A percentile compares a stretch with the other conserved stretches of the same genome.
These are phyloP conservation scores for Sandelia bainsii DNA, from an alignment of 2,797 vertebrate species.

Conservation along the genomic window DNA sequence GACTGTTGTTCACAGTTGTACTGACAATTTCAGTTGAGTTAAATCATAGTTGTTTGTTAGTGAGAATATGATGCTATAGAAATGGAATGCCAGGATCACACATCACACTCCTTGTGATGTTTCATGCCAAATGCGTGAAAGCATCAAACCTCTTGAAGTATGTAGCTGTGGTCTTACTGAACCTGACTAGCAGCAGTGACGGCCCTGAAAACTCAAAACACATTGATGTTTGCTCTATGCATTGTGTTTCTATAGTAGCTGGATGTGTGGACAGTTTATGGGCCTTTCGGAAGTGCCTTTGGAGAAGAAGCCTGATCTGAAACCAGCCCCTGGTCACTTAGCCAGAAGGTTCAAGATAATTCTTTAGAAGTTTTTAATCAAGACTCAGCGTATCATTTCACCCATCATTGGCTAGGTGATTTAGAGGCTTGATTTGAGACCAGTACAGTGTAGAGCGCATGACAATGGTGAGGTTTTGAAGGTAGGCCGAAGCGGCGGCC, in stretches of 20 bases:
- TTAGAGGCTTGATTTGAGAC: constrained; percentile 63
- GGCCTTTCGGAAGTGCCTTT: constrained; percentile 87
- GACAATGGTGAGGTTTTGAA: constrained; percentile 76
- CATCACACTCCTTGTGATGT: constrained; percentile 51
- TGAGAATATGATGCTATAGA: constrained; percentile 58
- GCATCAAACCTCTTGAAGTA: constrained; percentile 60
- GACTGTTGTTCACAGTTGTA: constrained; percentile 67
- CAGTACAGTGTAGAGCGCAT: constrained; percentile 65
- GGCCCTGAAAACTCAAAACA: constrained; percentile 50
- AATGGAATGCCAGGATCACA: constrained; percentile 71
- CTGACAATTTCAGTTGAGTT: constrained; percentile 59
- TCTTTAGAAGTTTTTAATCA: not conserved
- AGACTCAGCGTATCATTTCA: constrained; percentile 21
- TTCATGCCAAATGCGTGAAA: constrained; percentile 52
- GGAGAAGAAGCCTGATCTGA: constrained; percentile 74
- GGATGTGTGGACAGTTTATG: constrained; percentile 72
- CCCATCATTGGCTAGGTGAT: constrained; percentile 8
- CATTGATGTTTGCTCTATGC: constrained; percentile 76
- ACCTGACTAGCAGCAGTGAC: constrained; percentile 58
- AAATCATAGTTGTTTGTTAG: constrained; percentile 52
- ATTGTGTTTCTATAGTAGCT: constrained; percentile 78
- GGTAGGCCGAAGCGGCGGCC: constrained; percentile 66
- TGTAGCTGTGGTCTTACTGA: constrained; percentile 71
- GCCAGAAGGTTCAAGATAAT: constrained; percentile 1
- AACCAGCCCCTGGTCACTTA: constrained; percentile 57